phyloP scores from a whole-genome alignment of 1,140 invertebrate genomes.

The Uloborus diversus region DNA sequence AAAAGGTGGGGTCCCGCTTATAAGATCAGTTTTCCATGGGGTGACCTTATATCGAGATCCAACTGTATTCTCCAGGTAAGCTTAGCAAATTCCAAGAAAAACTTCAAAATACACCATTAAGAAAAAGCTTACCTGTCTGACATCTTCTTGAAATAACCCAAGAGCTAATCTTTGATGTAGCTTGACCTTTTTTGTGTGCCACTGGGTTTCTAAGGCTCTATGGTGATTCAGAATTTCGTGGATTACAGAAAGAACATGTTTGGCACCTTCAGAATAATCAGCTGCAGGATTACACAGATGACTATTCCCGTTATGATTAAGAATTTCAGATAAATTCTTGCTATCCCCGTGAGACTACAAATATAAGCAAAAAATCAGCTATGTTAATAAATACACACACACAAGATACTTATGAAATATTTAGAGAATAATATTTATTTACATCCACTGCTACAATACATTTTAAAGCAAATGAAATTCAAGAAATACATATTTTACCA shows the following conservation, averaged over 20 bases:
- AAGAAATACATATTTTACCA: no score
- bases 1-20: no score
- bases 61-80: no score
- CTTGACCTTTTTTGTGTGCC: slow-evolving; percentile 92
- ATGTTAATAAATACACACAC: no score
- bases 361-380: background rate
- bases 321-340: slow-evolving; percentile 46
- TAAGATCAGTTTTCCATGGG: no score
- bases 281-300: slow-evolving; percentile 67
- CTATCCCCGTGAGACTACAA: slow-evolving; percentile 38
- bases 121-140: slow-evolving; percentile 59
- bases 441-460: no score
- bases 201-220: slow-evolving; percentile 88
- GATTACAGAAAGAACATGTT: slow-evolving; percentile 73
- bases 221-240: slow-evolving; percentile 95
- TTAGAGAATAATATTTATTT: no score
- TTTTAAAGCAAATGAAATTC: no score
- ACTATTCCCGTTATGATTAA: slow-evolving; percentile 53
- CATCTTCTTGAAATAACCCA: slow-evolving; percentile 62
- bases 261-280: slow-evolving; percentile 88
- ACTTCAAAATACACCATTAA: no score
- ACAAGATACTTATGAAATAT: no score
- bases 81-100: no score
- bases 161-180: slow-evolving; percentile 92
- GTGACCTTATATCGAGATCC: no score